phyloP scores from a whole-genome alignment of 2,888 invertebrate species.

The Pandemis cinnamomeana region DNA sequence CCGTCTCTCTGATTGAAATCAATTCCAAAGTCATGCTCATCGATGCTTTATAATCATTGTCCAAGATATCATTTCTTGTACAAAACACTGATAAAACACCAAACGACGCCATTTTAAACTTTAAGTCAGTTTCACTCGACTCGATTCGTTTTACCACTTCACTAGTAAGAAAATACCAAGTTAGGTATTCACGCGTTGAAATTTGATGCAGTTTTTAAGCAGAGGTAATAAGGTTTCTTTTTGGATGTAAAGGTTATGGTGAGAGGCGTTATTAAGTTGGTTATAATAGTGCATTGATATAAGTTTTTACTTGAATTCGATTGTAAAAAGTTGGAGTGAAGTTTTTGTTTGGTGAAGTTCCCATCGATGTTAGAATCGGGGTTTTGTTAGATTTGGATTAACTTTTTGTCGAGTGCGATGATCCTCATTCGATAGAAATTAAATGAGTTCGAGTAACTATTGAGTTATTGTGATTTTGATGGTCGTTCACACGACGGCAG shows the following conservation, averaged over 20 bases:
- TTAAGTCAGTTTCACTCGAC: conserved; percentile 40
- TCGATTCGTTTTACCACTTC: conserved; percentile 2
- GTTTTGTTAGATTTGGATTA: conserved; percentile 73
- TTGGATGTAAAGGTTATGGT: not conserved
- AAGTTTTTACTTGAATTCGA: conserved; percentile 38
- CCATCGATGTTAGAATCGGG: conserved; percentile 64
- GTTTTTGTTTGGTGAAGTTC: conserved; percentile 66
- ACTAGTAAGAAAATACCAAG: conserved; percentile 3
- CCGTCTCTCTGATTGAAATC: conserved; percentile 78
- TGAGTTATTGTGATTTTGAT: conserved; percentile 28
- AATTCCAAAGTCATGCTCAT: conserved; percentile 71
- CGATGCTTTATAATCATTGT: conserved; percentile 59
- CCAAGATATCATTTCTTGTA: conserved; percentile 34
- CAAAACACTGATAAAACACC: conserved; percentile 13
- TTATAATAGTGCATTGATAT: conserved; percentile 25
- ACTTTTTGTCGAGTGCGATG: conserved; percentile 67
- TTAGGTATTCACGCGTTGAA: not conserved
- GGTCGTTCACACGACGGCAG: conserved; percentile 27
- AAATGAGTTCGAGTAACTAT: conserved; percentile 43
- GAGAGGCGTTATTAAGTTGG: conserved; percentile 29
- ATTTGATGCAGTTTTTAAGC: not conserved
- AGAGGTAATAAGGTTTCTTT: not conserved
- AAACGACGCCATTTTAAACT: conserved; percentile 54
- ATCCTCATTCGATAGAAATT: conserved; percentile 64
- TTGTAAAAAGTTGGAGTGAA: conserved; percentile 71